Base-by-base conservation (phyloP, 2,113 vertebrate species). In the Asarcornis scutulata region DNA sequence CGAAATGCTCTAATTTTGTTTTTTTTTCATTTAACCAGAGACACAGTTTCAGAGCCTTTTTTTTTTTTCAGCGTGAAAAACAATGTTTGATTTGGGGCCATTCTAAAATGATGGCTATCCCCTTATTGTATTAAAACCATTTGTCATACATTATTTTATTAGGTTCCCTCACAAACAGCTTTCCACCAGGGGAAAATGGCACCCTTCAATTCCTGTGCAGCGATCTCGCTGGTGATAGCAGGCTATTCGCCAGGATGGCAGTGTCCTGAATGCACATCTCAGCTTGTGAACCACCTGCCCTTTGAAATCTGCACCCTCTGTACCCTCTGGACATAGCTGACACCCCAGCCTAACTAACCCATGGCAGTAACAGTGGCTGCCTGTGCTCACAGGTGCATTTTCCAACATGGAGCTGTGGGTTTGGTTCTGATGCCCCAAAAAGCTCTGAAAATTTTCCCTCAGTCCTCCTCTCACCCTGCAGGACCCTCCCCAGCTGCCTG, bases 381-480 rank as follows among this genome's bases (percentile, higher is more conserved):
- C 62, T 85, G 44, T 32, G 74, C 32, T 59, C 36, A 2, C 15
- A 15, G 9, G 34, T 36, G 59, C 59, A 36, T 36, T 62, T 26
- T 16, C 34, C 34, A 36, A 34, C 34, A 9, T 34, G n/a, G 34
- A 73, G 60, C 23, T 73, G 16, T 36, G 44, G 40, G 50, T 13
- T 67, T 75, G 31, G 27, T 91, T 82, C 46, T 52, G 58, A 80
- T 25, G 17, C 7, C 23, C 36, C 27, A 85, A 48, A 80, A 58
- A 2, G 3, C 31, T 21, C 6, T 56, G 38, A 34, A 4, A 4
- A 32, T 78, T 60, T 11, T 7, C 0, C 4, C 13, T 14, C 4
- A 11, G 2, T 67, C 55, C 23, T 60, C 18, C 18, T 71, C 10
- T 12, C n/a, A 7, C 8, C 73, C 55, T 34, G 53, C 71, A 89